Evolutionary conservation across 2,797 vertebrate genomes (phyloP), one percentile per base, ranked within the genome.

Genomic region (Botia almorhae): DNA sequence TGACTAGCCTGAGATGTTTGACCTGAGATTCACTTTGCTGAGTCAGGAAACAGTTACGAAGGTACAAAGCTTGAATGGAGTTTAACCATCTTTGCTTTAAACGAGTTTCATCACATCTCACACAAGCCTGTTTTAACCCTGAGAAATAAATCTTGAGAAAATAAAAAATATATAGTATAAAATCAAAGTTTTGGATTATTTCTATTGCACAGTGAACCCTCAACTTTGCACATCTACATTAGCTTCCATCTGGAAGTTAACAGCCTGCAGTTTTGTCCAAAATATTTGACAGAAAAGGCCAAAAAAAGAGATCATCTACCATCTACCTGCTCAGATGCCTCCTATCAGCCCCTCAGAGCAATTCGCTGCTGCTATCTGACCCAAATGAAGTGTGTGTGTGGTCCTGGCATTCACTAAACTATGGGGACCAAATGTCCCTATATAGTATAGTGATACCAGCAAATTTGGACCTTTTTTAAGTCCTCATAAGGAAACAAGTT

Each of bases 241-340:
- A 16, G 69, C 65, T 87, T 83, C 82, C 82, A 69, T 12, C 58
- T 33, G 39, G 23, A 39, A 21, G 68, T 0, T 67, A 39, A 75
- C 39, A n/a, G 26, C 33, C 72, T 2, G 29, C 46, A 68, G 12
- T 60, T 19, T 2, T 33, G 65, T 46, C 23, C 16, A 67, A 69
- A 19, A 77, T 79, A 70, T 80, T 79, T 83, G 80, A 72, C 60
- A 83, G 72, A 74, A 14, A 79, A 29, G 4, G 29, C 29, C 29
- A 71, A 79, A 75, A 71, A 73, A 13, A 17, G 14, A 72, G 50
- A 61, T 46, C 36, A 3, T 75, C 63, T 16, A 69, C 53, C 60
- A 81, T 51, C 53, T 53, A 16, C 14, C 51, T 29, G 29, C 29
- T 29, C 83, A 81, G 74, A 86, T 74, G 76, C 68, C 87, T 85